phyloP scores from a whole-genome alignment of 2,888 invertebrate genomes.

The Dermolepida albohirtum region DNA sequence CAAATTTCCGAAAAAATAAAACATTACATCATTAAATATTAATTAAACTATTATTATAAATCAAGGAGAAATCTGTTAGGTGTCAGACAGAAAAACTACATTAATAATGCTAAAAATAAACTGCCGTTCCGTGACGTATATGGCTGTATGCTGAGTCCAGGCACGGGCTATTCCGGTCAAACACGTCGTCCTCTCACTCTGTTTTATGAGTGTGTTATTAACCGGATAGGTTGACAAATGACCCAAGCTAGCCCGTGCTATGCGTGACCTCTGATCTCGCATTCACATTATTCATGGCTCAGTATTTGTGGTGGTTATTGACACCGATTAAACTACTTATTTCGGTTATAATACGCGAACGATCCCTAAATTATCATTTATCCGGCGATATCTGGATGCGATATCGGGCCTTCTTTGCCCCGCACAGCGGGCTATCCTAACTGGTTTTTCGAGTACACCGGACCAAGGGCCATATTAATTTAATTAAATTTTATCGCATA shows the following conservation, averaged over 20 bases:
- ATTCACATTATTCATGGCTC: conserved; percentile 31
- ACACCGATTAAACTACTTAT: conserved; percentile 47
- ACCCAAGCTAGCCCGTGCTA: conserved; percentile 50
- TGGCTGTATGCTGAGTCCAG: neutral
- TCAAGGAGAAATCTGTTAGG: conserved; percentile 11
- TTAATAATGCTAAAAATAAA: no score
- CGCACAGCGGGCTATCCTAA: conserved; percentile 57
- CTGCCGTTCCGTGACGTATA: no score
- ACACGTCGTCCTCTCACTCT: conserved; percentile 45
- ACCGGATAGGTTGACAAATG: conserved; percentile 52
- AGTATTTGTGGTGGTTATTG: conserved; percentile 47
- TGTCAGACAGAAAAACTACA: neutral
- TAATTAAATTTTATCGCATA: conserved; percentile 65
- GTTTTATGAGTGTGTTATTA: conserved; percentile 49
- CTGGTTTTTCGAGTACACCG: conserved; percentile 53
- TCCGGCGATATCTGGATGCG: conserved; percentile 56
- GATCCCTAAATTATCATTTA: conserved; percentile 57
- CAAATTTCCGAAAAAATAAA: conserved; percentile 25
- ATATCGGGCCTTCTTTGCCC: conserved; percentile 55
- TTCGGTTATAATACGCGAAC: conserved; percentile 46
- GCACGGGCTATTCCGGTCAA: conserved; percentile 43
- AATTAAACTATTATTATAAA: conserved; percentile 27
- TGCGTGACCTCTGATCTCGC: conserved; percentile 48
- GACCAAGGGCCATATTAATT: conserved; percentile 60
- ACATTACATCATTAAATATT: conserved; percentile 20